Base-by-base conservation (phyloP, 2,113 vertebrate species). In the Acanthisitta chloris region DNA sequence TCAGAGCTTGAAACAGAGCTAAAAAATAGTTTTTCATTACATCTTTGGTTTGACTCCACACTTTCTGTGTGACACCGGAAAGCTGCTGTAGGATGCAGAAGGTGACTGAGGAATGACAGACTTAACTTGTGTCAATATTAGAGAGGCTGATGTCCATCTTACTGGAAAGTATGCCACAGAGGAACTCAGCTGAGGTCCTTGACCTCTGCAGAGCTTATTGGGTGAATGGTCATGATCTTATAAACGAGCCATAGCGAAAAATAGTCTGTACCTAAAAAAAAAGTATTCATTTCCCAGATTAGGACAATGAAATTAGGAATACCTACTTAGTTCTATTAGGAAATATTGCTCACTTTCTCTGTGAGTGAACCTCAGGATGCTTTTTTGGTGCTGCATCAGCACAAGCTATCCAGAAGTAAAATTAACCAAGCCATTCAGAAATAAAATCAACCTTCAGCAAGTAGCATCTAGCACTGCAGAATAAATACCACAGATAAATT, bases 91-190 rank as follows among this genome's bases (percentile, higher is more conserved):
- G 19, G 33, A 28, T 34, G 31, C n/a, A 78, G 34, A 48, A 62
- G 38, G 6, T 71, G 83, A 71, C n/a, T 48, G 64, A 40, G 23
- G 49, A 77, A 82, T 54, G 64, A 58, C 17, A 86, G 45, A 14
- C 23, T 80, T 82, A 38, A 52, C 19, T 72, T 25, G 2, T 16
- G 43, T 19, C n/a, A 25, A 0, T 54, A 66, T 54, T 67, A 42
- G 49, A 73, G 20, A 81, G 33, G 14, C 17, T 72, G 66, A 36
- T 8, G 42, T 88, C 33, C 42, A 8, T 17, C 23, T 49, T 29
- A 8, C 2, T 10, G 55, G 46, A 52, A 10, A 23, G 2, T 0
- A 0, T 45, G n/a, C 12, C 42, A 42, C 17, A 43, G 26, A 29
- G 23, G 14, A 83, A 34, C 33, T 49, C 42, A 62, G 18, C 9